phyloP scores from a whole-genome alignment of 2,888 invertebrate species.

The Ectemnius continuus region DNA sequence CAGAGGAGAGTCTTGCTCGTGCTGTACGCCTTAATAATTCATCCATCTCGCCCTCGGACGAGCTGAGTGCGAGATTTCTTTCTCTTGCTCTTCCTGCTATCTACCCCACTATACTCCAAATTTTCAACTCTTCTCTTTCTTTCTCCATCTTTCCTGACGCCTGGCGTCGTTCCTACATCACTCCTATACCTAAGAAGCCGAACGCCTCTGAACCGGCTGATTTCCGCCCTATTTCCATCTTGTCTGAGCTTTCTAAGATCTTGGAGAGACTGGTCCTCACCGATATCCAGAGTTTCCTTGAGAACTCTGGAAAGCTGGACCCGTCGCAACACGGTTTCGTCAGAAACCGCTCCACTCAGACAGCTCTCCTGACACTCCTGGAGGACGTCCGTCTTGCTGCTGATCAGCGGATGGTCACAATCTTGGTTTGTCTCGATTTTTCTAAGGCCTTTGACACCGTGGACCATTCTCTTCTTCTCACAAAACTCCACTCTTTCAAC shows the following conservation, averaged over 20 bases:
- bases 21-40: too few relatives aligned
- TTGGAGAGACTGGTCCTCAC: conserved; percentile 45
- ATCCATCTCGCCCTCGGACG: too few relatives aligned
- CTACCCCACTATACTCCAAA: background rate
- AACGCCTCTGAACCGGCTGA: conserved; percentile 42
- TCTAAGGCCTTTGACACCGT: conserved; percentile 63
- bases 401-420: conserved; percentile 51
- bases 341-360: conserved; percentile 54
- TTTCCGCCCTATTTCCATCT: conserved; percentile 58
- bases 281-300: conserved; percentile 53
- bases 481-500: too few relatives aligned
- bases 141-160: conserved; percentile 39
- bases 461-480: too few relatives aligned
- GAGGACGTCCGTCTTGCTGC: conserved; percentile 56
- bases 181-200: conserved; percentile 55
- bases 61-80: too few relatives aligned
- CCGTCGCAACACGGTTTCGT: conserved; percentile 61
- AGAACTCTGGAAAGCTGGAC: conserved; percentile 54
- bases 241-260: conserved; percentile 51
- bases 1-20: too few relatives aligned
- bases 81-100: too few relatives aligned
- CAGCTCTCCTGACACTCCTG: conserved; percentile 57
- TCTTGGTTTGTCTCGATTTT: conserved; percentile 60
- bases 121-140: conserved; percentile 33
- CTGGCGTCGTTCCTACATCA: conserved; percentile 60